These are phyloP conservation scores for Apodemus sylvaticus DNA, from an alignment of 2,113 vertebrate genomes.

Conservation along the genomic window DNA sequence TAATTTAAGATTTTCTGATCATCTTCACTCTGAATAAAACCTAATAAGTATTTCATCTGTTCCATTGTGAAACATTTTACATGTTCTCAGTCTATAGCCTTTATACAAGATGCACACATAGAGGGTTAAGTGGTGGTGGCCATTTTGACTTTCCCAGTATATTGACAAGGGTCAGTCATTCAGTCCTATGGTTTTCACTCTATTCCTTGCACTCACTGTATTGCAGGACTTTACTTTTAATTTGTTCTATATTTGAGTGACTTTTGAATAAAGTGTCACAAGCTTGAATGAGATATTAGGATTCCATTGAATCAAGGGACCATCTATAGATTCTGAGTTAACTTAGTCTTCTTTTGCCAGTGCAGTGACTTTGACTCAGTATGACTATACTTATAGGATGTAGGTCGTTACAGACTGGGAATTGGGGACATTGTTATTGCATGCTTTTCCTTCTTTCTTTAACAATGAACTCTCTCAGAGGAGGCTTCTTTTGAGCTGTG, in stretches of 20 bases:
- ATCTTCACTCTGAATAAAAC: background rate
- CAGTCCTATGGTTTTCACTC: accelerated
- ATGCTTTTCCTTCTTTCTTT: background rate
- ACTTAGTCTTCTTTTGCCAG: background rate
- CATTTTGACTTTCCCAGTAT: background rate
- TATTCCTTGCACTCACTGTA: background rate
- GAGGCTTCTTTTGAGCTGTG: background rate
- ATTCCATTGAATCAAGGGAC: background rate
- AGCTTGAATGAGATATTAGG: background rate
- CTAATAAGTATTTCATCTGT: background rate
- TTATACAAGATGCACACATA: background rate
- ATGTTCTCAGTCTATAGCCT: background rate
- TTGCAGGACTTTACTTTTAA: background rate
- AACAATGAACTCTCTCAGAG: background rate
- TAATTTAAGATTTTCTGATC: background rate
- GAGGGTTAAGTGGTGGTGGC: background rate
- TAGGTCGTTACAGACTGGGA: background rate
- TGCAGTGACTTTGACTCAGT: background rate
- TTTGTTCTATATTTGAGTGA: background rate
- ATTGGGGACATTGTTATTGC: background rate
- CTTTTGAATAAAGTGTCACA: background rate
- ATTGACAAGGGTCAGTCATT: background rate
- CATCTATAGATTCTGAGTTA: background rate
- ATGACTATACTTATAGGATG: background rate
- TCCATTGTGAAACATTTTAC: background rate